Percentiles rank a stretch among this genome's conserved stretches.
phyloP scores from a whole-genome alignment of 2,113 vertebrate genomes.

The Canis aureus region DNA sequence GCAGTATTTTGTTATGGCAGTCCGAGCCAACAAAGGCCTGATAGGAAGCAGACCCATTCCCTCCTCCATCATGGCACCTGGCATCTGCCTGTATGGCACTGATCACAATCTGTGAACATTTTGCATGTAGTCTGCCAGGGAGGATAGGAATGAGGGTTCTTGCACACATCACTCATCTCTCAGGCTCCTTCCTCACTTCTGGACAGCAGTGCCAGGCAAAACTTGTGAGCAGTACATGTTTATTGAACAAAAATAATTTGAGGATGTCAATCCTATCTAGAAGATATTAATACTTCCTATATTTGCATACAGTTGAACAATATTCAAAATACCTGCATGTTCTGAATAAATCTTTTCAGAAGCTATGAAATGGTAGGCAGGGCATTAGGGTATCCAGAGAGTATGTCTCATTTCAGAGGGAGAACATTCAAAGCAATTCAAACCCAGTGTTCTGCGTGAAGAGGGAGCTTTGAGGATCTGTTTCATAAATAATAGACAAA shows the following conservation, averaged over 20 bases:
- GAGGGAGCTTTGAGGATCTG: background rate
- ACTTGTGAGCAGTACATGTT: rapidly evolving
- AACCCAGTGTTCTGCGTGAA: background rate
- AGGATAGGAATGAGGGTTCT: rapidly evolving
- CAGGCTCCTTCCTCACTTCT: background rate
- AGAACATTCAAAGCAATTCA: background rate
- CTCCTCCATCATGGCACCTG: background rate
- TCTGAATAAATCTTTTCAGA: background rate
- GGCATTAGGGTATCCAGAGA: background rate
- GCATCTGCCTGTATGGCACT: too few relatives aligned
- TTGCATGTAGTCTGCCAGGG: rapidly evolving
- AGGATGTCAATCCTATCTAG: background rate
- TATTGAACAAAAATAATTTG: background rate
- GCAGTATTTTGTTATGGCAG: background rate
- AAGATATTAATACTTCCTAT: background rate
- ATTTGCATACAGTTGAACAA: background rate
- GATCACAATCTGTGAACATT: rapidly evolving
- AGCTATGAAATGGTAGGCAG: background rate
- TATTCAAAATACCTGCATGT: rapidly evolving
- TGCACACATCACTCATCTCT: background rate
- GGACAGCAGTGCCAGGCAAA: background rate
- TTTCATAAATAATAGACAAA: background rate
- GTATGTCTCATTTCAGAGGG: background rate
- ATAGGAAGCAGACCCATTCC: background rate
- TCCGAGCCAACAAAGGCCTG: background rate